Evolutionary conservation across 2,797 vertebrate genomes (phyloP).

Genomic region (Labroides dimidiatus): DNA sequence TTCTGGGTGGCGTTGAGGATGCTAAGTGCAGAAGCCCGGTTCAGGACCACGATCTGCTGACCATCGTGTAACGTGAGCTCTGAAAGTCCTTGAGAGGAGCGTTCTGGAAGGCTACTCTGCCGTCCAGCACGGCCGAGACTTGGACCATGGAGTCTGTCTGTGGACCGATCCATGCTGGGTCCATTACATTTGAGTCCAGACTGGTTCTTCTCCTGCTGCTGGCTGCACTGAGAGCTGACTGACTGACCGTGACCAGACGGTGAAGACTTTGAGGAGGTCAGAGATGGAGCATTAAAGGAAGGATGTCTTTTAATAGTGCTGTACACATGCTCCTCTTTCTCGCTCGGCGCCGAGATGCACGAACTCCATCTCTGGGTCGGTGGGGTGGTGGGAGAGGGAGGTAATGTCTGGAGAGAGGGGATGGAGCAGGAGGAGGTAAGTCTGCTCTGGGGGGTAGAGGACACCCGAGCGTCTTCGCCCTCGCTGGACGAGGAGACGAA

Average conservation of each 20-base stretch:
- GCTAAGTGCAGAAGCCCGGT: constrained; percentile 85
- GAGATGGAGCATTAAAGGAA: constrained; percentile 69
- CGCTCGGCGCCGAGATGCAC: constrained; percentile 86
- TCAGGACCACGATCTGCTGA: constrained; percentile 92
- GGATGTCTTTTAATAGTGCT: constrained; percentile 89
- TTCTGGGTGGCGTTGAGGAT: constrained; percentile 92
- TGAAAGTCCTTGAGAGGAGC: constrained; percentile 78
- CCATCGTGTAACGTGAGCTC: constrained; percentile 94
- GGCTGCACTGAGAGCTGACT: constrained; percentile 81
- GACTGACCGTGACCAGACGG: constrained; percentile 86
- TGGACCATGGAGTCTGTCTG: constrained; percentile 57
- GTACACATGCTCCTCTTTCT: constrained; percentile 89
- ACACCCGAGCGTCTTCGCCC: constrained; percentile 62
- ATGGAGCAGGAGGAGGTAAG: constrained; percentile 85
- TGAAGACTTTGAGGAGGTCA: constrained; percentile 74
- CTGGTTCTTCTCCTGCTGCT: constrained; percentile 74
- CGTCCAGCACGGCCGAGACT: constrained; percentile 69
- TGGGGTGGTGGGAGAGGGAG: constrained; percentile 71
- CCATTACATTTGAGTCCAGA: constrained; percentile 62
- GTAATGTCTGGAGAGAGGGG: constrained; percentile 87
- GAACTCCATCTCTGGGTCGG: constrained; percentile 89
- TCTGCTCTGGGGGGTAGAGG: constrained; percentile 73
- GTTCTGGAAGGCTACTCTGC: constrained; percentile 85
- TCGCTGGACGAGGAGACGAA: constrained; percentile 82
- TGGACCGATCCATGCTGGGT: constrained; percentile 30